Percentiles rank a stretch among this genome's conserved stretches.
Evolutionary conservation across 1,140 invertebrate species (phyloP).

Genomic region (Leptopilina boulardi): DNA sequence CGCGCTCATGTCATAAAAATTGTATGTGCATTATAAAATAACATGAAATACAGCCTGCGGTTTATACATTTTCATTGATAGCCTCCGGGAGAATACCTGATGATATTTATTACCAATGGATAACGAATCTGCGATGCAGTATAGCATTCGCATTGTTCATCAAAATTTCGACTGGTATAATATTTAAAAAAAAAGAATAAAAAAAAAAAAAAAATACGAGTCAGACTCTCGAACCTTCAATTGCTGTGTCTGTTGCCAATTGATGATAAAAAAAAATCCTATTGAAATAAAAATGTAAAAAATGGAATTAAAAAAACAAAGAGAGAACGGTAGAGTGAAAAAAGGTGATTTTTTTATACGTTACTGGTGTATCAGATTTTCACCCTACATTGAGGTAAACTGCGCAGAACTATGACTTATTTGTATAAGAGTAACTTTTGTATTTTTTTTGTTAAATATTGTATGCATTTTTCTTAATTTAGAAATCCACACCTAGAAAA

Average conservation of each 20-base stretch:
- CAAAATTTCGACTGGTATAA: slow-evolving; percentile 2
- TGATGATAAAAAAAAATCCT: not conserved
- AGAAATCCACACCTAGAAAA: no score
- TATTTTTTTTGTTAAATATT: no score
- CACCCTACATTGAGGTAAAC: not conserved
- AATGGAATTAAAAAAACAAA: no score
- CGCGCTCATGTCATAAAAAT: not conserved
- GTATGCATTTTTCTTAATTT: no score
- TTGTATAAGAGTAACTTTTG: no score
- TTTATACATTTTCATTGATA: slow-evolving; percentile 16
- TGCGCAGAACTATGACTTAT: no score
- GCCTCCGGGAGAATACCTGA: slow-evolving; percentile 6
- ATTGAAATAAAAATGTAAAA: not conserved
- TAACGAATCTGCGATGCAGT: slow-evolving; percentile 10
- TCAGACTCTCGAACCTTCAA: not conserved
- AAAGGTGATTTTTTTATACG: not conserved
- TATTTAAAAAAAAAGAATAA: not conserved
- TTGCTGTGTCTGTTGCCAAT: not conserved
- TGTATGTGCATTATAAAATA: slow-evolving; percentile 21
- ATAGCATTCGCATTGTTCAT: slow-evolving; percentile 1
- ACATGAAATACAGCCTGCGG: slow-evolving; percentile 2
- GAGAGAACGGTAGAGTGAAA: not conserved
- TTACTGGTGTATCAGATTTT: not conserved
- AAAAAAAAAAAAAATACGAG: not conserved
- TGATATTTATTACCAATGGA: slow-evolving; percentile 30